Percentiles rank a stretch among this genome's conserved stretches.
phyloP scores from a whole-genome alignment of 2,888 invertebrate genomes.

The Xanthorhoe spadicearia region DNA sequence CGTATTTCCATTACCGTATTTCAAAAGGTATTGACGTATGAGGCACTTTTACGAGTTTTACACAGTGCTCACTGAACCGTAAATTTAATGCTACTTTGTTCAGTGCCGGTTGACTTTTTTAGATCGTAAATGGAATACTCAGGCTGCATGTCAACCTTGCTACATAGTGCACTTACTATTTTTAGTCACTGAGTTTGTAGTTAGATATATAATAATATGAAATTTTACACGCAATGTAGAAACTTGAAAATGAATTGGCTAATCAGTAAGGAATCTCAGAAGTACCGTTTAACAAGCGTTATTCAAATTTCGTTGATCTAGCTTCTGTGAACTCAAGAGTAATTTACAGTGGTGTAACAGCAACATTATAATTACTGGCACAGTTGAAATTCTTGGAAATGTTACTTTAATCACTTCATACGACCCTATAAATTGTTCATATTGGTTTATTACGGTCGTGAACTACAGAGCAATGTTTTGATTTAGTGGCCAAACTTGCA shows the following conservation, averaged over 20 bases:
- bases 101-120: constrained; percentile 41
- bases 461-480: constrained; percentile 63
- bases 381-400: constrained; percentile 70
- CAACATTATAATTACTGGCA: constrained; percentile 72
- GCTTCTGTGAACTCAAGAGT: constrained; percentile 23
- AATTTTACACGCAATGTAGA: no score
- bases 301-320: constrained; percentile 17
- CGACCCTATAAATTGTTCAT: constrained; percentile 70
- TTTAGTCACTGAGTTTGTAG: constrained; percentile 2
- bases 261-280: background rate
- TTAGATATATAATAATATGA: no score
- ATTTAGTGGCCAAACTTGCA: constrained; percentile 63
- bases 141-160: constrained; percentile 1
- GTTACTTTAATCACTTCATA: constrained; percentile 81
- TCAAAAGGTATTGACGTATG: constrained; percentile 84
- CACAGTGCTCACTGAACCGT: constrained; percentile 67
- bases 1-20: constrained; percentile 85
- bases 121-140: constrained; percentile 26
- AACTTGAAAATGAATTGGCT: no score
- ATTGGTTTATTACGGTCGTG: constrained; percentile 68
- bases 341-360: constrained; percentile 46
- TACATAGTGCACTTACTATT: background rate
- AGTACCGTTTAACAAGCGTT: background rate
- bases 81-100: constrained; percentile 74
- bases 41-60: constrained; percentile 82